A percentile compares a stretch with the other conserved stretches of the same genome.
Conservation (phyloP, 2,888 invertebrate species). For the Myopa testacea region DNA sequence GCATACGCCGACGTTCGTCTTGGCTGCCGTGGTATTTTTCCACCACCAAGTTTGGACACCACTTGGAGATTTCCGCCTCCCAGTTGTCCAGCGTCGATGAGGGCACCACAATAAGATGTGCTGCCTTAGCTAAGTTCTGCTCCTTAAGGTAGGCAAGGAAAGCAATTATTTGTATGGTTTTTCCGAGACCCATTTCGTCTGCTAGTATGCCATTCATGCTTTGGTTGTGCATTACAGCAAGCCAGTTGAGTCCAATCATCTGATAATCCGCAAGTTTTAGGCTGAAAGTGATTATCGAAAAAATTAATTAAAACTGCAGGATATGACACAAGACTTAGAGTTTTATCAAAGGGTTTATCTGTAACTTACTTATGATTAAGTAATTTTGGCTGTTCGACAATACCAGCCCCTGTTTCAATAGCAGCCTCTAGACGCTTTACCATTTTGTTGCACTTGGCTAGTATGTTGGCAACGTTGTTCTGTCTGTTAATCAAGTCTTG, state of each 20-base stretch:
- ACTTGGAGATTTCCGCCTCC: slow-evolving; percentile 79
- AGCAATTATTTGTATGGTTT: slow-evolving; percentile 94
- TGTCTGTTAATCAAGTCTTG: slow-evolving; percentile 80
- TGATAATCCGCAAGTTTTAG: slow-evolving; percentile 87
- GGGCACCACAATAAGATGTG: slow-evolving; percentile 95
- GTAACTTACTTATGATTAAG: slow-evolving; percentile 74
- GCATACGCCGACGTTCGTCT: slow-evolving; percentile 83
- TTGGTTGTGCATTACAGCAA: slow-evolving; percentile 88
- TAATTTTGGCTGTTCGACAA: slow-evolving; percentile 80
- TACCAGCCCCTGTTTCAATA: slow-evolving; percentile 80
- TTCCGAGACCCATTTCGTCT: slow-evolving; percentile 97
- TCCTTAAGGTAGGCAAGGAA: slow-evolving; percentile 91
- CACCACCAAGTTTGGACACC: slow-evolving; percentile 85
- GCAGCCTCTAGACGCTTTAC: slow-evolving; percentile 84
- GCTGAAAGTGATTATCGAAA: slow-evolving; percentile 65
- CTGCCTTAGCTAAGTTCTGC: slow-evolving; percentile 77
- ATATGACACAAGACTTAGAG: not conserved
- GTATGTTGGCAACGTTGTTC: slow-evolving; percentile 80
- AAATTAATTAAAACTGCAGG: not conserved
- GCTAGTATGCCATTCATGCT: slow-evolving; percentile 94
- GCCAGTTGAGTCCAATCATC: slow-evolving; percentile 91
- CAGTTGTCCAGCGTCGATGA: slow-evolving; percentile 95
- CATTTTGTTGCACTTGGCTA: slow-evolving; percentile 87
- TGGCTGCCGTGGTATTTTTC: slow-evolving; percentile 89
- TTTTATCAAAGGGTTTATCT: not conserved